Percentiles rank a stretch among this genome's conserved stretches.
These are phyloP conservation scores for Mactra quadrangularis DNA, from an alignment of 1,140 invertebrate genomes.

Conservation along the genomic window DNA sequence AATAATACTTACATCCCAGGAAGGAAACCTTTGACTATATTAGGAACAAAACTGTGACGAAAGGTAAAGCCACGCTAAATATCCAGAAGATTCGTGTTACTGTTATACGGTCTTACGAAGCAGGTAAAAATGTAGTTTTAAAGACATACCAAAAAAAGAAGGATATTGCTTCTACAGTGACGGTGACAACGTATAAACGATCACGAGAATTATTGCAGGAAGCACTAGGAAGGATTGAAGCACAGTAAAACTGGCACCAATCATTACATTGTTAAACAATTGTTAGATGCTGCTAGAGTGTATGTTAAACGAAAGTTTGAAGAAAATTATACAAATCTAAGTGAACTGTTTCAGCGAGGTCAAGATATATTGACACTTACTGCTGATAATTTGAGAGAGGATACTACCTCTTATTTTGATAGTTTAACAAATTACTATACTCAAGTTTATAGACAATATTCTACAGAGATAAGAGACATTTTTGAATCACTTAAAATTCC, in stretches of 20 bases:
- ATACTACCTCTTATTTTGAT: conserved; percentile 25
- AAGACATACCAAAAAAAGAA: conserved; percentile 51
- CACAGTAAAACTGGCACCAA: conserved; percentile 42
- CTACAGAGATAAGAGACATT: conserved; percentile 44
- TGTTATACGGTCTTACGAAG: conserved; percentile 34
- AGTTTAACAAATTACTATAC: conserved; percentile 51
- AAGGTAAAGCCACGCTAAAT: conserved; percentile 28
- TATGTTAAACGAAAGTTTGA: conserved; percentile 39
- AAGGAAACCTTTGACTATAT: conserved; percentile 43
- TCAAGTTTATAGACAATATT: conserved; percentile 53
- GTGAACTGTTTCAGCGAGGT: conserved; percentile 34
- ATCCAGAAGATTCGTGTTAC: conserved; percentile 50
- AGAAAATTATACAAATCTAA: conserved; percentile 19
- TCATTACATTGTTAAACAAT: conserved; percentile 56
- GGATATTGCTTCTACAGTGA: conserved; percentile 39
- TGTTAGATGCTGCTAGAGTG: conserved; percentile 48
- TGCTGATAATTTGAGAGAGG: conserved; percentile 24
- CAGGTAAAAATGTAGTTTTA: conserved; percentile 34
- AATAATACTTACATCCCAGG: conserved; percentile 48
- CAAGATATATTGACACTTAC: conserved; percentile 30
- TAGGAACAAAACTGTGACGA: conserved; percentile 23
- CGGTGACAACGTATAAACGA: conserved; percentile 31
- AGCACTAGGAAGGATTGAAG: conserved; percentile 49
- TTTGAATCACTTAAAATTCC: conserved; percentile 59
- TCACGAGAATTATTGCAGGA: conserved; percentile 18